phyloP scores from a whole-genome alignment of 1,140 invertebrate genomes.

The Nylanderia fulva region DNA sequence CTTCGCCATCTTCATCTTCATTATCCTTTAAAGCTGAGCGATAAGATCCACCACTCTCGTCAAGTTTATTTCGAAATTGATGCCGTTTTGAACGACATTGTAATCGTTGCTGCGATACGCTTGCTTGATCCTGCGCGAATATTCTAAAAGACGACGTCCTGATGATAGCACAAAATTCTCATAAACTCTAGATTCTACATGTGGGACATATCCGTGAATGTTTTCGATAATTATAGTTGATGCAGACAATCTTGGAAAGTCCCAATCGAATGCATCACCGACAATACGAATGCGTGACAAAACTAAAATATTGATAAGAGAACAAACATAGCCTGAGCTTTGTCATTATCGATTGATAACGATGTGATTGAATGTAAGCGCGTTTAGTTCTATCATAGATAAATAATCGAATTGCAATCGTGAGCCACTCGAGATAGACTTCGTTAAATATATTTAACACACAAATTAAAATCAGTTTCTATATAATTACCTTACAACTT shows the following conservation, averaged over 20 bases:
- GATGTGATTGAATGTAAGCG: slow-evolving; percentile 39
- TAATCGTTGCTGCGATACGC: slow-evolving; percentile 3
- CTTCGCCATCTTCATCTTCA: slow-evolving; percentile 4
- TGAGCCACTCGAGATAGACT: not conserved
- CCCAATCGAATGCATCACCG: slow-evolving; percentile 2
- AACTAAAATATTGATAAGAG: slow-evolving; percentile 62
- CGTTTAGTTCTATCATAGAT: slow-evolving; percentile 11
- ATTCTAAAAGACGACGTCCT: slow-evolving; percentile 56
- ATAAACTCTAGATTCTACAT: slow-evolving; percentile 2
- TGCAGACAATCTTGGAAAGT: not conserved
- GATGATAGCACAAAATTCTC: not conserved
- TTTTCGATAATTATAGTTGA: not conserved
- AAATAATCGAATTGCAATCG: slow-evolving; percentile 23
- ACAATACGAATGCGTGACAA: slow-evolving; percentile 41
- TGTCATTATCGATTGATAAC: slow-evolving; percentile 62
- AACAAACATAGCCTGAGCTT: slow-evolving; percentile 71
- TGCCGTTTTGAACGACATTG: slow-evolving; percentile 14
- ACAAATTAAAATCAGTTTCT: not conserved
- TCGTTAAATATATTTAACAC: not conserved
- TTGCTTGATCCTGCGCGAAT: slow-evolving; percentile 36
- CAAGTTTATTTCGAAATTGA: not conserved
- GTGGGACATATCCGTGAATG: not conserved
- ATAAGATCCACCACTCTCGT: slow-evolving; percentile 5
- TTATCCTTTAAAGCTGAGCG: slow-evolving; percentile 28
- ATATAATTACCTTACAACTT: not conserved